Percentiles rank a stretch among this genome's conserved stretches.
phyloP scores from a whole-genome alignment of 2,888 invertebrate species.

The Chrysotoxum bicinctum region DNA sequence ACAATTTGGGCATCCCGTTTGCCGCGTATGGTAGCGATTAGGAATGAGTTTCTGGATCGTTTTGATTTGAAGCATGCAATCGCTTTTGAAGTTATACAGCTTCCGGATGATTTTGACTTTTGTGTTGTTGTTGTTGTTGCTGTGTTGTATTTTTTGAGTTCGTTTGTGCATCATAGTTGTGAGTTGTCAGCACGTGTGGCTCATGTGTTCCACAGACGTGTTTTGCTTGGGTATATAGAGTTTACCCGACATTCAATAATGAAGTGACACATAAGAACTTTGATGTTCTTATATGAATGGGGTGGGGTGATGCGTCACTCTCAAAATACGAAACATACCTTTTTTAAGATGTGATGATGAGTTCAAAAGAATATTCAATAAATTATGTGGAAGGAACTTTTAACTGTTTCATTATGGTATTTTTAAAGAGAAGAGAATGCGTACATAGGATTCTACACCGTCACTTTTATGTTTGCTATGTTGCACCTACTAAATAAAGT shows the following conservation, averaged over 20 bases:
- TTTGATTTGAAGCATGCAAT: conserved; percentile 64
- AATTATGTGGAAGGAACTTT: conserved; percentile 2
- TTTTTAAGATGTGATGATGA: conserved; percentile 14
- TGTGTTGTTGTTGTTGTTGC: conserved; percentile 5
- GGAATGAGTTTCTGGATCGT: conserved; percentile 63
- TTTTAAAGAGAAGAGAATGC: neutral
- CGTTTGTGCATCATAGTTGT: conserved; percentile 36
- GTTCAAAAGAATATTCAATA: conserved; percentile 4
- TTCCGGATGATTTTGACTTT: conserved; percentile 60
- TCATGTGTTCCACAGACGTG: conserved; percentile 56
- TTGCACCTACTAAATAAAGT: neutral
- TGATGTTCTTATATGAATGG: neutral
- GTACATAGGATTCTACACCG: too few relatives aligned
- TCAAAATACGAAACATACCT: neutral
- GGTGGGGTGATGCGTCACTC: conserved; percentile 4
- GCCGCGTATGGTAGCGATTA: conserved; percentile 31
- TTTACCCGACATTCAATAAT: neutral
- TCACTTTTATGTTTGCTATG: neutral
- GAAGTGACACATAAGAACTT: conserved; percentile 28
- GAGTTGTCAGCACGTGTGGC: conserved; percentile 58
- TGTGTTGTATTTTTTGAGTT: neutral
- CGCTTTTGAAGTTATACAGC: conserved; percentile 64
- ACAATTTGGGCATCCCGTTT: conserved; percentile 44
- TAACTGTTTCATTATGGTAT: conserved; percentile 9
- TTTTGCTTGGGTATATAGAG: neutral